A percentile compares a stretch with the other conserved stretches of the same genome.
Conservation (phyloP, 2,888 invertebrate species). For the Heliconius ethilla region DNA sequence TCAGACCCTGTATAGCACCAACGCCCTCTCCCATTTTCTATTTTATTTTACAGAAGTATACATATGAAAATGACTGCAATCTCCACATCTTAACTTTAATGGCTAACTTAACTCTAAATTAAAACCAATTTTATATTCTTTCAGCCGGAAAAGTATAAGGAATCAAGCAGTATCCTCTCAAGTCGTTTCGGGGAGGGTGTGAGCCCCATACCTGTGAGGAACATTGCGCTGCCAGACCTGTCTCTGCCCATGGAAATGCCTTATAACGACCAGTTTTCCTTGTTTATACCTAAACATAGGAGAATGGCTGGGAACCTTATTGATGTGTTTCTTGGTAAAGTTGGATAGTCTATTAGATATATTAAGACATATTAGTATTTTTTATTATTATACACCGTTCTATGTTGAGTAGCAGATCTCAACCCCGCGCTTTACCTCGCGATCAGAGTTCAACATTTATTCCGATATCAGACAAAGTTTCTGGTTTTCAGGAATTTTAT, state of each 20-base stretch:
- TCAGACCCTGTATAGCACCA: no score
- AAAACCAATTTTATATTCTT: conserved; percentile 16
- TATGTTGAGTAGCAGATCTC: background rate
- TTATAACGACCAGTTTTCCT: conserved; percentile 85
- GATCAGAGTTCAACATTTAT: background rate
- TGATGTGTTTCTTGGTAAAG: conserved; percentile 85
- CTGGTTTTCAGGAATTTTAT: no score
- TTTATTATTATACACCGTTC: background rate
- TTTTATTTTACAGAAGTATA: background rate
- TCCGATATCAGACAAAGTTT: no score
- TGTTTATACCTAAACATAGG: conserved; percentile 87
- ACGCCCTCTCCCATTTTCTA: no score
- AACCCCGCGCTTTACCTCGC: background rate
- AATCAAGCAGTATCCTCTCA: conserved; percentile 63
- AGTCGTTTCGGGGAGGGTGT: conserved; percentile 82
- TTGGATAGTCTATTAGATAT: background rate
- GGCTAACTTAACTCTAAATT: background rate
- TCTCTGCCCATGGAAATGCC: conserved; percentile 83
- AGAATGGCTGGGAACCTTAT: conserved; percentile 85
- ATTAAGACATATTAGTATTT: no score
- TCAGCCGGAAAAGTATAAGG: conserved; percentile 73
- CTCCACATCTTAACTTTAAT: no score
- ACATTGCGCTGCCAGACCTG: conserved; percentile 85
- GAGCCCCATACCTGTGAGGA: conserved; percentile 79
- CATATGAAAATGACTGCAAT: background rate